Percentiles rank a stretch among this genome's conserved stretches.
These are phyloP conservation scores for Hesperophylax magnus DNA, from an alignment of 1,140 invertebrate genomes.

Conservation along the genomic window DNA sequence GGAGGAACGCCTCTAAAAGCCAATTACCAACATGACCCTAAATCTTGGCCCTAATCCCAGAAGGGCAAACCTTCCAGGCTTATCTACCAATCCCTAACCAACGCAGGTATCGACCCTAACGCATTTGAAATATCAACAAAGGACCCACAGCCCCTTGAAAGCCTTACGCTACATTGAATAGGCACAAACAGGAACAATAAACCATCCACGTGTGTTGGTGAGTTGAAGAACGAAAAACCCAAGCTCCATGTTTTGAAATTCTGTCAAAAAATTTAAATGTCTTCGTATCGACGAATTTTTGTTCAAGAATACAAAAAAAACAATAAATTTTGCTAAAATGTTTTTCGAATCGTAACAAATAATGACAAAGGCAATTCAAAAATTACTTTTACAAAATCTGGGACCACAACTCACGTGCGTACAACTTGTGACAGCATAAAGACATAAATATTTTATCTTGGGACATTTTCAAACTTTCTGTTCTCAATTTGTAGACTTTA, in stretches of 20 bases:
- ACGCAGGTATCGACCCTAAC: neutral
- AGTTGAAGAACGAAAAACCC: neutral
- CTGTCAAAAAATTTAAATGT: neutral
- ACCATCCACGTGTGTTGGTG: neutral
- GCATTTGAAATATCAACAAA: conserved; percentile 14
- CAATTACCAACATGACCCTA: conserved; percentile 14
- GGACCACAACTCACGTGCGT: too few species aligned
- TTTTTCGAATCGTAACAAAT: too few species aligned
- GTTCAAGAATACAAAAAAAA: too few species aligned
- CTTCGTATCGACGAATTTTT: neutral
- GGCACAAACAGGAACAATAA: neutral
- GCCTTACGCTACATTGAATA: conserved; percentile 20
- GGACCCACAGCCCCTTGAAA: neutral
- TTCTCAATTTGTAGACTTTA: too few species aligned
- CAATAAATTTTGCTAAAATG: too few species aligned
- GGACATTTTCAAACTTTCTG: too few species aligned
- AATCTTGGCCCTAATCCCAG: neutral
- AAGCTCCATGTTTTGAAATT: neutral
- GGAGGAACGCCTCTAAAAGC: neutral
- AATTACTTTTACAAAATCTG: too few species aligned
- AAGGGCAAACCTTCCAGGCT: neutral
- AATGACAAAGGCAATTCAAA: too few species aligned
- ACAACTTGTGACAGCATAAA: too few species aligned
- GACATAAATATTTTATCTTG: too few species aligned
- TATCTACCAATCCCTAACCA: neutral